These are phyloP conservation scores for Margarornis squamiger DNA, from an alignment of 2,797 vertebrate genomes.

Conservation along the genomic window DNA sequence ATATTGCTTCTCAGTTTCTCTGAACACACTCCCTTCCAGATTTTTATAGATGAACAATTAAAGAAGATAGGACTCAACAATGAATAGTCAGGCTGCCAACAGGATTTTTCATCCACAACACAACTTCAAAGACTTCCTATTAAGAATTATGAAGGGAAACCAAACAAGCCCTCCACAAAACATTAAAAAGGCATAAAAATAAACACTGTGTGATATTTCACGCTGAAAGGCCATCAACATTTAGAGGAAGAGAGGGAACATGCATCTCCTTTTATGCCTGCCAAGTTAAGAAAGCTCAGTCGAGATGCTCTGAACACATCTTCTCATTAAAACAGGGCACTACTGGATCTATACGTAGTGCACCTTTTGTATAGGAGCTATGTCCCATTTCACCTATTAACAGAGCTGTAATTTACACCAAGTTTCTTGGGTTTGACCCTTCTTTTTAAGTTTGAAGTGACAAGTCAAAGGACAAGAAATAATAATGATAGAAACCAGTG, in stretches of 20 bases:
- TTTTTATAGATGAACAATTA: constrained; percentile 12
- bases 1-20: constrained; percentile 20
- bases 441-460: not conserved
- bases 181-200: constrained; percentile 47
- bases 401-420: not conserved
- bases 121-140: constrained; percentile 53
- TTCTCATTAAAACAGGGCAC: not conserved
- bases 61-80: constrained; percentile 28
- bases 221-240: constrained; percentile 8
- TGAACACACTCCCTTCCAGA: constrained; percentile 4
- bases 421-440: not conserved
- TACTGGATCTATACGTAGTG: not conserved
- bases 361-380: not conserved
- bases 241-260: not conserved
- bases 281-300: not conserved
- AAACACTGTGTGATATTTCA: constrained; percentile 40
- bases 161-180: constrained; percentile 33
- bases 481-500: not conserved
- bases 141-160: constrained; percentile 44
- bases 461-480: not conserved
- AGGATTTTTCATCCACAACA: not conserved
- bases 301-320: not conserved
- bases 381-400: not conserved
- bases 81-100: constrained; percentile 18
- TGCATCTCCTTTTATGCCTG: not conserved